Conservation (phyloP, 1,140 invertebrate species). For the Drosophila biarmipes region DNA sequence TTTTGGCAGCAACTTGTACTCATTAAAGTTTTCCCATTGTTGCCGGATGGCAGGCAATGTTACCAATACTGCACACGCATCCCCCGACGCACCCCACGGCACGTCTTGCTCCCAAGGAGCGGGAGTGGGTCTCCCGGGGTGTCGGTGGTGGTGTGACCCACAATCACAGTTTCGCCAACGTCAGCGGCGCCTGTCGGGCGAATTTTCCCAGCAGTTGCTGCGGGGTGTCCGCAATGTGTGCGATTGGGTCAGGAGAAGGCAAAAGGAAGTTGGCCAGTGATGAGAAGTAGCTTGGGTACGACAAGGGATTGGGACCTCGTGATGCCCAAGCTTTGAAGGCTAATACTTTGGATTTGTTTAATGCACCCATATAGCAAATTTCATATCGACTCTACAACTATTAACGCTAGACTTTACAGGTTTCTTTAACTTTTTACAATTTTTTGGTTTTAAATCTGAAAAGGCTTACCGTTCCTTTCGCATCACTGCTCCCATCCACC, state of each 20-base stretch:
- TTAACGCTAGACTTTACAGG: too few relatives aligned
- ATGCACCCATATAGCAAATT: neutral
- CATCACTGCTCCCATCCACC: neutral
- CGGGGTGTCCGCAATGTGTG: slow-evolving; percentile 2
- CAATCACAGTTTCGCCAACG: slow-evolving; percentile 44
- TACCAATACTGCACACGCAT: slow-evolving; percentile 49
- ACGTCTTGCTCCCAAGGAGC: neutral
- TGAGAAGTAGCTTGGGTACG: neutral
- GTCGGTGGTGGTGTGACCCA: slow-evolving; percentile 31
- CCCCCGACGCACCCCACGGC: slow-evolving; percentile 26
- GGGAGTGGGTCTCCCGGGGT: neutral
- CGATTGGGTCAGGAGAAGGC: slow-evolving; percentile 8
- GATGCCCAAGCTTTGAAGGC: neutral
- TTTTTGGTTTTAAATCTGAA: neutral
- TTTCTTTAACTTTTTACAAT: neutral
- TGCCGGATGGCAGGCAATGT: slow-evolving; percentile 69
- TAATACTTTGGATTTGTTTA: neutral
- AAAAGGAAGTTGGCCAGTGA: slow-evolving; percentile 2
- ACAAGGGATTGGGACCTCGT: neutral
- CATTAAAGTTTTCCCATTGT: slow-evolving; percentile 76
- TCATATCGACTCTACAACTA: neutral
- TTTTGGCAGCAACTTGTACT: slow-evolving; percentile 78
- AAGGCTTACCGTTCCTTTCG: slow-evolving; percentile 3
- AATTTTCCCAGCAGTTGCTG: slow-evolving; percentile 1
- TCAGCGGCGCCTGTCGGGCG: slow-evolving; percentile 19